phyloP scores from a whole-genome alignment of 2,888 invertebrate genomes.

The Ctenicera cuprea region DNA sequence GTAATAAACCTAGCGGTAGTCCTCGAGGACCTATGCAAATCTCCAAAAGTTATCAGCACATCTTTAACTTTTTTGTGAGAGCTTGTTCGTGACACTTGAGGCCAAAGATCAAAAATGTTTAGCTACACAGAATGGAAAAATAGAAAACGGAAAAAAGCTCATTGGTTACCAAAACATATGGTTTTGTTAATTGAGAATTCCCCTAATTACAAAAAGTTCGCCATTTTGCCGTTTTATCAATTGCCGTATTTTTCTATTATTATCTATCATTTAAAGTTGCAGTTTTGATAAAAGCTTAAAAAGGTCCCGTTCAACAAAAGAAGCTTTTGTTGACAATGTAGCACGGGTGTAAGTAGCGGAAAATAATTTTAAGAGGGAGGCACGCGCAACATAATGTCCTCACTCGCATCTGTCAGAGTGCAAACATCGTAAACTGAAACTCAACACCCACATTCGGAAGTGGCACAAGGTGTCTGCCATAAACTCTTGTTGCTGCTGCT shows the following conservation, averaged over 20 bases:
- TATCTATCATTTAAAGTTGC: too few relatives aligned
- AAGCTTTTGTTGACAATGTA: conserved; percentile 41
- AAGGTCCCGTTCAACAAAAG: conserved; percentile 28
- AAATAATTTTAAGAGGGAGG: conserved; percentile 50
- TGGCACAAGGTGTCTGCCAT: conserved; percentile 69
- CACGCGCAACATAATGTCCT: conserved; percentile 51
- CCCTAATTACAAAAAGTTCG: too few relatives aligned
- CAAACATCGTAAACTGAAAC: conserved; percentile 70
- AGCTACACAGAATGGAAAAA: neutral
- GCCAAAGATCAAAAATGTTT: neutral
- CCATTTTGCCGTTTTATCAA: too few relatives aligned
- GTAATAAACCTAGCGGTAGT: conserved; percentile 24
- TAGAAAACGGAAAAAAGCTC: too few relatives aligned
- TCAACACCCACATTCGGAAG: conserved; percentile 68
- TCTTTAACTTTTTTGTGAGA: neutral
- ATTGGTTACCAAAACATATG: too few relatives aligned
- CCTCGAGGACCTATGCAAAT: conserved; percentile 36
- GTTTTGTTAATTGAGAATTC: too few relatives aligned
- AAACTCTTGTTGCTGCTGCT: conserved; percentile 61
- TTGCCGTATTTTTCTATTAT: too few relatives aligned
- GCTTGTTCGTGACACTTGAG: neutral
- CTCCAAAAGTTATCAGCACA: conserved; percentile 22
- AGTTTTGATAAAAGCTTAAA: too few relatives aligned
- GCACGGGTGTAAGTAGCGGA: conserved; percentile 40
- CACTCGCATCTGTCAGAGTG: conserved; percentile 67